phyloP scores from a whole-genome alignment of 1,140 invertebrate genomes.

The Bemisia tabaci region DNA sequence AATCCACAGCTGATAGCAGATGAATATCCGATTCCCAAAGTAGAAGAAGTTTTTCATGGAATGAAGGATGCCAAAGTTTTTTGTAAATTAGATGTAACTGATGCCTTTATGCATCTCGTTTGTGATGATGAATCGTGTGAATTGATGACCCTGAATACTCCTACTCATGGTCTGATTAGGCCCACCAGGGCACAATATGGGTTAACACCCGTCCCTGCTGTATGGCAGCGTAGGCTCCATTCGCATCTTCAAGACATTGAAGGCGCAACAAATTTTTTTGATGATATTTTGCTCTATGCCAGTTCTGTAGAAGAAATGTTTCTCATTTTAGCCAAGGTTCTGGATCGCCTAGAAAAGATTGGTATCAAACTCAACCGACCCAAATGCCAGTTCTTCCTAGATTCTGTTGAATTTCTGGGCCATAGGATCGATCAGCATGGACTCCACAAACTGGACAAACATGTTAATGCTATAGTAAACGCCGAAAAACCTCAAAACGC shows the following conservation, averaged over 20 bases:
- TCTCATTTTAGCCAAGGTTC: too few species aligned
- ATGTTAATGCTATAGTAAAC: conserved; percentile 30
- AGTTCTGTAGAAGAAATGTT: background rate
- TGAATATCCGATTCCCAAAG: background rate
- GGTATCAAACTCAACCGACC: too few species aligned
- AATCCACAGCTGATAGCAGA: background rate
- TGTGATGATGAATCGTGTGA: background rate
- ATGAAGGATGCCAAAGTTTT: background rate
- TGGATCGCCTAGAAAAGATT: too few species aligned
- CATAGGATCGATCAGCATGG: conserved; percentile 26
- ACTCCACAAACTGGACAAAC: conserved; percentile 25
- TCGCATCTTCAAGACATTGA: background rate
- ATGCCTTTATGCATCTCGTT: background rate
- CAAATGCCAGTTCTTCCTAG: too few species aligned
- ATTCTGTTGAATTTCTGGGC: conserved; percentile 29
- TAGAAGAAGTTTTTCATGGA: background rate
- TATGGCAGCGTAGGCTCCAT: background rate
- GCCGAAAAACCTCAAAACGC: conserved; percentile 25
- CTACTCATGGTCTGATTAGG: background rate
- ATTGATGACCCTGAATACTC: background rate
- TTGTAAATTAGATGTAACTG: background rate
- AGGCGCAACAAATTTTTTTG: background rate
- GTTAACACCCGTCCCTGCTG: background rate
- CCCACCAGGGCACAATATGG: background rate
- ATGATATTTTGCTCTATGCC: background rate